phyloP scores from a whole-genome alignment of 2,888 invertebrate species.

The Drosophila neonasuta region DNA sequence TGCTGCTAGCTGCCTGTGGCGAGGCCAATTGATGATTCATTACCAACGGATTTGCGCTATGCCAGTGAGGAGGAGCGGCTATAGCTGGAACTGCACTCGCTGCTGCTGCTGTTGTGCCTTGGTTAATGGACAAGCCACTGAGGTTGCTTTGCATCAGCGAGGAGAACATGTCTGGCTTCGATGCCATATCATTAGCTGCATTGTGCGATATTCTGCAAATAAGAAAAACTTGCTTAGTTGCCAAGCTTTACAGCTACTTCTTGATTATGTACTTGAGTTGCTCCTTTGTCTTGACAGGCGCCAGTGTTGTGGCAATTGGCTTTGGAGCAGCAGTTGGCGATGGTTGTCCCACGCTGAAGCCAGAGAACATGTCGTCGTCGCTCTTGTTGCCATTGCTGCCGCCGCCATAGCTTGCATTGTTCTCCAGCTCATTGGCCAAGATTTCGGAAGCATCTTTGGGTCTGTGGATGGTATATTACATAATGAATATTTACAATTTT shows the following conservation, averaged over 20 bases:
- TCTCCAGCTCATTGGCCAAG: conserved; percentile 73
- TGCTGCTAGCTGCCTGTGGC: conserved; percentile 61
- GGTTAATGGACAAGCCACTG: conserved; percentile 43
- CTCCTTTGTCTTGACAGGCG: conserved; percentile 63
- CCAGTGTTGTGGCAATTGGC: conserved; percentile 25
- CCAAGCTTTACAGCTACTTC: not conserved
- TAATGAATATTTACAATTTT: not conserved
- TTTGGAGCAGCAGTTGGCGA: conserved; percentile 25
- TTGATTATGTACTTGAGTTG: conserved; percentile 65
- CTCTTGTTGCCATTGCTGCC: conserved; percentile 56
- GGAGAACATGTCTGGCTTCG: conserved; percentile 75
- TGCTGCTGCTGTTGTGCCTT: conserved; percentile 7
- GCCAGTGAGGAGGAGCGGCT: conserved; percentile 55
- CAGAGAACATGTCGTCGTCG: conserved; percentile 79
- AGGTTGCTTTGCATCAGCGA: conserved; percentile 75
- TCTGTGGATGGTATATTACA: conserved; percentile 40
- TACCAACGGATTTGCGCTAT: conserved; percentile 78
- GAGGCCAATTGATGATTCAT: conserved; percentile 78
- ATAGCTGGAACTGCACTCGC: conserved; percentile 53
- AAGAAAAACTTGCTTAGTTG: conserved; percentile 19
- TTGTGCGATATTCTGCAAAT: conserved; percentile 74
- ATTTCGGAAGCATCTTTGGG: conserved; percentile 79
- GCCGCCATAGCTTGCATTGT: conserved; percentile 35
- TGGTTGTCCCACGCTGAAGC: conserved; percentile 69
- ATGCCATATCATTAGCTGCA: conserved; percentile 43